phyloP scores from a whole-genome alignment of 2,113 vertebrate genomes.

The Ramphastos sulfuratus region DNA sequence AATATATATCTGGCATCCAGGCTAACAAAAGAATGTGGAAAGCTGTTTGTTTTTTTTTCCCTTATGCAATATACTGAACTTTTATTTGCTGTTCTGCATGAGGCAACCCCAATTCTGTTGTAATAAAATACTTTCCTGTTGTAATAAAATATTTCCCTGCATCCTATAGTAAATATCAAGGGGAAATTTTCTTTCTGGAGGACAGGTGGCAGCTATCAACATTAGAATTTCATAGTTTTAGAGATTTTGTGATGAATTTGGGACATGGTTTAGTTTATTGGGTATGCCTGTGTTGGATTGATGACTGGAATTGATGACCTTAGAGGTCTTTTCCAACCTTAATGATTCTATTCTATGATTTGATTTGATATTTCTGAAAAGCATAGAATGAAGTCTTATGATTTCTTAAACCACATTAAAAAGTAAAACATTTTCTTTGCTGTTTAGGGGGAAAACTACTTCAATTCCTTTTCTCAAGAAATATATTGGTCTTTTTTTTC shows the following conservation, averaged over 20 bases:
- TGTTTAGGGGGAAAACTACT: not conserved
- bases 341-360: too few species aligned
- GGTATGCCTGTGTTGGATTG: too few species aligned
- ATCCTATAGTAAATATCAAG: not conserved
- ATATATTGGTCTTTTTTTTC: not conserved
- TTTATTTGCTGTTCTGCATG: not conserved
- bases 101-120: not conserved
- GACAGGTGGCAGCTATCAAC: not conserved
- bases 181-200: not conserved
- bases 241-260: not conserved
- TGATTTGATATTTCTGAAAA: too few species aligned
- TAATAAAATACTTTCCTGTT: not conserved
- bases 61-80: not conserved
- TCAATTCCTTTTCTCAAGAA: not conserved
- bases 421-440: not conserved
- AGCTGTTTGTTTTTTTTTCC: not conserved
- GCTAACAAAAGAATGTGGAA: not conserved
- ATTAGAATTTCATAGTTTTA: not conserved
- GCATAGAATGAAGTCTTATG: not conserved
- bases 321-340: too few species aligned
- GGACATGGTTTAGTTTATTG: too few species aligned
- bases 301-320: too few species aligned
- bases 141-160: not conserved
- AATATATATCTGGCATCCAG: not conserved
- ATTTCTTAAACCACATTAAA: not conserved